Percentiles rank a stretch among this genome's conserved stretches.
phyloP scores from a whole-genome alignment of 2,113 vertebrate species.

The Pagrus major region DNA sequence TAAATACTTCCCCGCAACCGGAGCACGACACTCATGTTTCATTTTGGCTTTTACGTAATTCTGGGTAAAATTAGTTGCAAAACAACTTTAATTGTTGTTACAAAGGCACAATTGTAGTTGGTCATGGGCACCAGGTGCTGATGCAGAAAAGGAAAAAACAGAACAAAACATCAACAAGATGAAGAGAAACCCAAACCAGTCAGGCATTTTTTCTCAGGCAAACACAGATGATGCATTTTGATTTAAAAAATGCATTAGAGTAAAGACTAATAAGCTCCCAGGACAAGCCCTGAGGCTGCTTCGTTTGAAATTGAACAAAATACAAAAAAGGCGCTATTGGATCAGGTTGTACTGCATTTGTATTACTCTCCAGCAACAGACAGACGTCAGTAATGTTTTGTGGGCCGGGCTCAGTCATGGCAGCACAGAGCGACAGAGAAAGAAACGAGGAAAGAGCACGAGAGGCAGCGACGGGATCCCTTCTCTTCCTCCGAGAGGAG shows the following conservation, averaged over 20 bases:
- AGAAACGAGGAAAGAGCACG: conserved; percentile 33
- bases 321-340: not conserved
- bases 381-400: not conserved
- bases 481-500: conserved; percentile 68
- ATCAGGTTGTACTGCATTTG: not conserved
- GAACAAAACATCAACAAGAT: not conserved
- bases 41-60: conserved; percentile 19
- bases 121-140: not conserved
- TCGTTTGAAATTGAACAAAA: conserved; percentile 8
- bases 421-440: conserved; percentile 12
- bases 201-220: not conserved
- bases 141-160: not conserved
- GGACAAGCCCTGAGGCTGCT: conserved; percentile 3
- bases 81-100: conserved; percentile 26
- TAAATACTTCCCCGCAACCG: conserved; percentile 16
- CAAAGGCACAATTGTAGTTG: conserved; percentile 4
- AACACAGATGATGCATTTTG: conserved; percentile 6
- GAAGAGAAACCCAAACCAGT: not conserved
- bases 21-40: conserved; percentile 1
- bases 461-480: conserved; percentile 53
- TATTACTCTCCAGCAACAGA: not conserved
- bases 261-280: conserved; percentile 4
- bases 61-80: conserved; percentile 5
- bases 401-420: not conserved
- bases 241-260: not conserved